Evolutionary conservation across 2,888 invertebrate species (phyloP), one percentile per base, ranked within the genome.

Genomic region (Temnothorax unifasciatus): DNA sequence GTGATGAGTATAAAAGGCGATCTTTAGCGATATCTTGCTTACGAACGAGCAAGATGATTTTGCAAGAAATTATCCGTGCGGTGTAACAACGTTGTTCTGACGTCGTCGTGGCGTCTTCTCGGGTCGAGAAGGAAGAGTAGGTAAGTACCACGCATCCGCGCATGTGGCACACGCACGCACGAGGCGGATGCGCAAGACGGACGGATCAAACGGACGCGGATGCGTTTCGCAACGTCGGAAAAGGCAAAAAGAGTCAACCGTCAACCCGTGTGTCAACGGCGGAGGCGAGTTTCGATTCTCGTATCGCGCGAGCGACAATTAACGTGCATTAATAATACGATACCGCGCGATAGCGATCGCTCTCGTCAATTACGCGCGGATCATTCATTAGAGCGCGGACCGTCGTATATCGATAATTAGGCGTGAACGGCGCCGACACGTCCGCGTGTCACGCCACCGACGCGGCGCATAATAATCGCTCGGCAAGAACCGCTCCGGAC

Each of bases 51-150:
- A 15, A 15, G 47, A 47, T 74, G 29, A 74, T 74, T 87, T 88
- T 84, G 84, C 85, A 87, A 85, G 83, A 89, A 87, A 86, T 86
- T 82, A 85, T 83, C 85, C 81, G 82, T 76, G 84, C 84, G 69
- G 85, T 85, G 85, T 85, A 88, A 86, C 79, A 74, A 88, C 83
- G 85, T 83, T 83, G 71, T 2, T 79, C 73, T 54, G 73, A 82
- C 68, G 59, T 77, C 63, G 74, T 77, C 69, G 74, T 63, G 74
- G 25, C n/a, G 63, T 34, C 59, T 64, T 41, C 57, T 29, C 54
- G 41, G 74, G 52, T 85, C 85, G 66, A 88, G 83, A 76, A 88
- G 86, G 83, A 88, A 86, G 84, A 86, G 84, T 85, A 79, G 77
- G 66, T 85, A 83, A 83, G 66, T 84, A 83, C 66, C 25, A 74